Conservation (phyloP, 2,888 invertebrate genomes). For the Drosophila subsilvestris region DNA sequence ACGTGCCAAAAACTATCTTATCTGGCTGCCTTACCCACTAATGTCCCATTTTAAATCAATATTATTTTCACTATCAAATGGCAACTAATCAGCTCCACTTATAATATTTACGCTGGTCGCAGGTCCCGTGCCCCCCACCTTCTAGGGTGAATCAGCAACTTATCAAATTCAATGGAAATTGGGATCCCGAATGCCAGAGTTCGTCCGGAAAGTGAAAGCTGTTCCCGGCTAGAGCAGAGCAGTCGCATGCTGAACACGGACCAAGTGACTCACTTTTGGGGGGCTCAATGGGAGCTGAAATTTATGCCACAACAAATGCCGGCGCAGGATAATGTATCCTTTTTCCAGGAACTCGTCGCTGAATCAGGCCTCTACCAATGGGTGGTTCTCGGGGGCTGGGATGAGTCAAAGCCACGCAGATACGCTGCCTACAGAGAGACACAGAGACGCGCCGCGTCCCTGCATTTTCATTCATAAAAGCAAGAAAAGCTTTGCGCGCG, state of each 20-base stretch:
- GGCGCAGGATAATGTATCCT: conserved; percentile 72
- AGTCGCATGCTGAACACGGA: conserved; percentile 23
- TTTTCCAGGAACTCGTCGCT: conserved; percentile 76
- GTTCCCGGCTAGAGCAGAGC: conserved; percentile 19
- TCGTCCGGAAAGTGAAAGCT: conserved; percentile 60
- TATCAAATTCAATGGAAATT: conserved; percentile 53
- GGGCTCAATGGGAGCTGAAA: conserved; percentile 22
- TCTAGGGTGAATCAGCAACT: conserved; percentile 51
- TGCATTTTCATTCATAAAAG: conserved; percentile 79
- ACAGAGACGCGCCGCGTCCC: neutral
- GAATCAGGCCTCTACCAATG: conserved; percentile 61
- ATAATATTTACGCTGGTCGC: neutral
- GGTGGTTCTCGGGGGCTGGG: neutral
- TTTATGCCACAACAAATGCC: conserved; percentile 74
- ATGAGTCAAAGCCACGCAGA: conserved; percentile 3
- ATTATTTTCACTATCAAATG: neutral
- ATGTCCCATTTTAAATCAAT: neutral
- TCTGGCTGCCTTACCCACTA: neutral
- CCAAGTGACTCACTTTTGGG: conserved; percentile 67
- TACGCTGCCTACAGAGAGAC: neutral
- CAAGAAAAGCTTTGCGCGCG: conserved; percentile 58
- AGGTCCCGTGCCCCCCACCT: neutral
- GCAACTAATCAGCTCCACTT: neutral
- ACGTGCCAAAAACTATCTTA: neutral
- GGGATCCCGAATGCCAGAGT: conserved; percentile 66